Evolutionary conservation across 2,797 vertebrate species (phyloP), one percentile per base, ranked within the genome.

Genomic region (Poecilia picta): DNA sequence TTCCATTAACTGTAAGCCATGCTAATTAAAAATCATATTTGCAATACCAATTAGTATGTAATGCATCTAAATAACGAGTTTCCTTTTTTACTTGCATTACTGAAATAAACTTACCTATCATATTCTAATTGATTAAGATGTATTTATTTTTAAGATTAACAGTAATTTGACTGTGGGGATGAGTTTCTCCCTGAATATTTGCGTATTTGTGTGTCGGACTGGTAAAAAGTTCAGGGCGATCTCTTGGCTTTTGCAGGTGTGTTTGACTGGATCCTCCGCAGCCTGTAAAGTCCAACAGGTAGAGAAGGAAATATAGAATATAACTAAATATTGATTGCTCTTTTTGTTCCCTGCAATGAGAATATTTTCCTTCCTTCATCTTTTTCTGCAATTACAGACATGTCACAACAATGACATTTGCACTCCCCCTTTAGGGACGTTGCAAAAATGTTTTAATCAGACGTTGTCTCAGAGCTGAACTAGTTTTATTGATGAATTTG

Each of bases 371-470:
- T 25, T 68, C 10, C 8, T 25, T 33, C 11, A 33, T 81, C 3
- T 83, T 62, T 73, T 70, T 39, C 13, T 49, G 1, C 46, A 70
- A 66, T 28, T 20, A 12, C 4, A 20, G 12, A n/a, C 31, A 68
- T 25, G 4, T 57, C 3, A 45, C 20, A 41, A 31, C 18, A 28
- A 7, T 1, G 73, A 75, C 39, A 12, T 46, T 25, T 51, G 1
- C 2, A 39, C 53, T 46, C 8, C 64, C 64, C 43, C 28, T 28
- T 28, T 20, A 20, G 12, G 7, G 10, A 43, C 57, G 39, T 64
- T 53, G 8, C 6, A 71, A 51, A 78, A n/a, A 46, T 36, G n/a
- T 57, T 23, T 7, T 53, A 46, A 80, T 78, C 20, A 73, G 20
- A 55, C 11, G 46, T 49, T 2, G 31, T 70, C 75, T 66, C 47